These are phyloP conservation scores for Ameiurus melas DNA, from an alignment of 2,113 vertebrate species.

Conservation along the genomic window DNA sequence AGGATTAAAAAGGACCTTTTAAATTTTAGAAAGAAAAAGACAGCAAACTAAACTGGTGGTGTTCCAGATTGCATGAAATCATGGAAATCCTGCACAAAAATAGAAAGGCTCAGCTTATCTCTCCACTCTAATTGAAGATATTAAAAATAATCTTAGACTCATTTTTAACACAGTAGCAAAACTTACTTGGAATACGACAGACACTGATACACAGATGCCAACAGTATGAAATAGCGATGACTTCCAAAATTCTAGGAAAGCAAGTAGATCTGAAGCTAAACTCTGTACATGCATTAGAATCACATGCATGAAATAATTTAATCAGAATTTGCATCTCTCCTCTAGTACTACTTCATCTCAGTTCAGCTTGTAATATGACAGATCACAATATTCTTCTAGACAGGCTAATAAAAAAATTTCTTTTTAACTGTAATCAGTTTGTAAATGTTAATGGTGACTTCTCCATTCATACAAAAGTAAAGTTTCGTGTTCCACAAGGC, in stretches of 20 bases:
- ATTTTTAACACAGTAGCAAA: conserved; percentile 1
- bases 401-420: neutral
- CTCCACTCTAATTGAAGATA: neutral
- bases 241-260: neutral
- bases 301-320: neutral
- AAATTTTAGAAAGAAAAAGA: neutral
- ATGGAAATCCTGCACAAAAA: neutral
- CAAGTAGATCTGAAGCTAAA: neutral
- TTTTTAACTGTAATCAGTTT: neutral
- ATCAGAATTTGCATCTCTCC: neutral
- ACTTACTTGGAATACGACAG: neutral
- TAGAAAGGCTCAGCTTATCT: neutral
- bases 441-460: neutral
- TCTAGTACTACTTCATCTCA: neutral
- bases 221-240: neutral
- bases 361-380: neutral
- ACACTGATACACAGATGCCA: neutral
- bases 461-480: neutral
- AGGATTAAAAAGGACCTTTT: neutral
- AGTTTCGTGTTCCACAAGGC: neutral
- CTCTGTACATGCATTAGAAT: neutral
- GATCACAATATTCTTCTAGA: neutral
- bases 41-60: neutral
- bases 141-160: neutral
- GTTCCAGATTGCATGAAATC: neutral